Base-by-base conservation (phyloP, 2,888 invertebrate genomes). In the Ceramica pisi region DNA sequence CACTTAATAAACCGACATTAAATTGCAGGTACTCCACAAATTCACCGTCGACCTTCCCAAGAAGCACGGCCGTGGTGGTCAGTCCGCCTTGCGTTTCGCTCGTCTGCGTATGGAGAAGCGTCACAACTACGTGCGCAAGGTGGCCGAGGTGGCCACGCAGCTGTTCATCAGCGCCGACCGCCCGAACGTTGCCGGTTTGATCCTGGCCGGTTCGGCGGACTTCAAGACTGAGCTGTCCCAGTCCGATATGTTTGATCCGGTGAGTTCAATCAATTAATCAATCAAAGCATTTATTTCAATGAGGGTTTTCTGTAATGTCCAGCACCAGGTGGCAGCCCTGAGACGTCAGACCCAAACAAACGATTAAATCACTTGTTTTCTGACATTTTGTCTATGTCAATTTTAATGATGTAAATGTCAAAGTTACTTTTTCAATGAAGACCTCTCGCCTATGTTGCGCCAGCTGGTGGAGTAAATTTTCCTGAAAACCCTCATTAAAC, bases 191-290 rank as follows among this genome's bases (percentile, higher is more conserved):
- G 99, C 99, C 67, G 99, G 99, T 1, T 97, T 99, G 57, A 99
- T 99, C 88, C 96, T 99, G 83, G 99, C 99, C 83, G 99, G 99
- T 97, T 99, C 99, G 87, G 99, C 99, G 21, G 99, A 99, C 95
- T 99, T 99, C 96, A 99, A 99, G 97, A 99, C 99, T 83, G 99
- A 99, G 94, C 97, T 99, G 88, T 99, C 99, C 92, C 99, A 99
- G 96, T 99, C 99, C 0, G 99, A 99, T 93, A 99, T 99, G 99
- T 99, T 99, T 95, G 99, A 99, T 96, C 99, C 99, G 91, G 99
- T 99, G 93, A 97, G 98, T 97, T 48, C 48, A 50, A 14, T 41
- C 12, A 14, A 12, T 12, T 41, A n/a, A n/a, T n/a, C n/a, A n/a
- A n/a, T n/a, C n/a, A n/a, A n/a, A n/a, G n/a, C n/a, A n/a, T n/a